Conservation (phyloP, 2,797 vertebrate species). For the Picus viridis region DNA sequence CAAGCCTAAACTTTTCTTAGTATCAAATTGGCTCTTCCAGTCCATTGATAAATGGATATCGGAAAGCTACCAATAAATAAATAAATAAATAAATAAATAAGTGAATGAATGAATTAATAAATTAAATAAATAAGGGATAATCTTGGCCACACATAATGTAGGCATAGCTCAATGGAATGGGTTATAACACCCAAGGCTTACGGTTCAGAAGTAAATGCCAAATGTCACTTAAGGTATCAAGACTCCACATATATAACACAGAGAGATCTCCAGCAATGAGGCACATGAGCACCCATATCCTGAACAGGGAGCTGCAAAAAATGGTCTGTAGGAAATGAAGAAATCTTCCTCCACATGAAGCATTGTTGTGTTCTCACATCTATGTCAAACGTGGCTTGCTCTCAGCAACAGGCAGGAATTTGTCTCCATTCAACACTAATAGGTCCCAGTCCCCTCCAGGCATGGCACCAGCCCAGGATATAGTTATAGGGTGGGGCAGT, state of each 20-base stretch:
- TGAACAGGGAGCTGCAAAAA: neutral
- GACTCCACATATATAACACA: rapidly evolving
- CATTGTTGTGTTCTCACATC: neutral
- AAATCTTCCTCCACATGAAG: neutral
- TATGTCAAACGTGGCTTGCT: rapidly evolving
- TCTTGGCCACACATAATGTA: neutral
- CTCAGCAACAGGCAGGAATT: neutral
- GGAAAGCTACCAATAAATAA: neutral
- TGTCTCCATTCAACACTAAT: neutral
- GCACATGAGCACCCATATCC: rapidly evolving
- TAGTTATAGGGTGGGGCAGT: rapidly evolving
- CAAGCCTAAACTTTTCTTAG: neutral
- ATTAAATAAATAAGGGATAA: too few relatives aligned
- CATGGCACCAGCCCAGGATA: neutral
- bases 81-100: too few relatives aligned
- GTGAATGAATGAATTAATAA: too few relatives aligned
- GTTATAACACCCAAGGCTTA: neutral
- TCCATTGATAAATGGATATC: neutral
- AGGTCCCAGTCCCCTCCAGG: neutral
- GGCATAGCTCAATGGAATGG: neutral
- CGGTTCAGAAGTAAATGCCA: neutral
- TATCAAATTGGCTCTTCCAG: neutral
- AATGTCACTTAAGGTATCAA: rapidly evolving
- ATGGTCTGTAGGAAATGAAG: neutral
- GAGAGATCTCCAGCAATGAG: neutral